Conservation (phyloP, 2,888 invertebrate genomes). For the Lasioglossum vierecki region DNA sequence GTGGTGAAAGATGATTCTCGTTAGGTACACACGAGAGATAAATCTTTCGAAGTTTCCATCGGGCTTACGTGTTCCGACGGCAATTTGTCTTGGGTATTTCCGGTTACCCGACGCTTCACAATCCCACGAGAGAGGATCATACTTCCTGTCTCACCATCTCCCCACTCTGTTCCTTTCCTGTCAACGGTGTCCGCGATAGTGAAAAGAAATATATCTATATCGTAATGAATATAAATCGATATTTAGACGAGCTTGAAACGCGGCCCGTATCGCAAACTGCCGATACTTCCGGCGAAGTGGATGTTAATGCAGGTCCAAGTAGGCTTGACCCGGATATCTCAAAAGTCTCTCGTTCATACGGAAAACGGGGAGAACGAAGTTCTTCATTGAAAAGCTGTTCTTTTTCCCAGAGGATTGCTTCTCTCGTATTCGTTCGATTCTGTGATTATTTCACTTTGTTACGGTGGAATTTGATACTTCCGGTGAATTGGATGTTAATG, state of each 20-base stretch:
- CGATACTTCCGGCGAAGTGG: conserved; percentile 10
- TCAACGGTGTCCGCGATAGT: not conserved
- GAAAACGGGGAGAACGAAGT: not conserved
- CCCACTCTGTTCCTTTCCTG: not conserved
- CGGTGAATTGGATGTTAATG: not conserved
- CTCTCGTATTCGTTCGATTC: not conserved
- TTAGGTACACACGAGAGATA: conserved; percentile 33
- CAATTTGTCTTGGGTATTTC: conserved; percentile 63
- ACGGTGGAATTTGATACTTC: not conserved
- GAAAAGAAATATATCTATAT: conserved; percentile 3
- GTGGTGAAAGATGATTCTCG: conserved; percentile 38
- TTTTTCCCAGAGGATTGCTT: not conserved
- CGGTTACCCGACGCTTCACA: conserved; percentile 13
- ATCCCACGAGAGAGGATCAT: conserved; percentile 18
- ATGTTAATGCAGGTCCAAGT: conserved; percentile 24
- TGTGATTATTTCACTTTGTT: not conserved
- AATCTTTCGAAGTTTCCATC: conserved; percentile 38
- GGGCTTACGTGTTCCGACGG: conserved; percentile 28
- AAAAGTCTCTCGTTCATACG: not conserved
- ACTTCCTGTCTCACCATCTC: not conserved
- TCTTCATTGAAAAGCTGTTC: not conserved
- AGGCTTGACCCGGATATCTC: conserved; percentile 18
- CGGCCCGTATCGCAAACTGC: not conserved
- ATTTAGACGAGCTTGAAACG: not conserved
- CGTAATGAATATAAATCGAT: conserved; percentile 23